Conservation (phyloP, 1,140 invertebrate species). For the Halictus rubicundus region DNA sequence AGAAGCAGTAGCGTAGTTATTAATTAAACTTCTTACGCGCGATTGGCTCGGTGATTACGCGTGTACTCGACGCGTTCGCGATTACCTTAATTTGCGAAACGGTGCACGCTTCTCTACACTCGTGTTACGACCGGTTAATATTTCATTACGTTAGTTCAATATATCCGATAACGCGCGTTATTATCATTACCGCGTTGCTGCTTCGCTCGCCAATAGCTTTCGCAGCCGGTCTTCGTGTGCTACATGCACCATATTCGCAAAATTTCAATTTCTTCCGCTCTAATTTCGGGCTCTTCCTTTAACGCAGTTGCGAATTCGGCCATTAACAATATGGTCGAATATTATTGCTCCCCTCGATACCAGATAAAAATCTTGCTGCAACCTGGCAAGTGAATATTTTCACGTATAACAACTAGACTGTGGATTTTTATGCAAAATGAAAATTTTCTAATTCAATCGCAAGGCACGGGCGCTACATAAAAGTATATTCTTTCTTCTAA, state of each 20-base stretch:
- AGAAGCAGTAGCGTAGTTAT: not conserved
- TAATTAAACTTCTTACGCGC: not conserved
- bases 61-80: not conserved
- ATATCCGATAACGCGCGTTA: not conserved
- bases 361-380: too few species aligned
- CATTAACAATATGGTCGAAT: too few species aligned
- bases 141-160: constrained; percentile 4
- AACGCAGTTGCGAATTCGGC: not conserved
- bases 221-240: not conserved
- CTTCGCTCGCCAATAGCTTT: not conserved
- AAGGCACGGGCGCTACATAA: too few species aligned
- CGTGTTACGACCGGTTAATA: constrained; percentile 1
- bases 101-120: not conserved
- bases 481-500: too few species aligned
- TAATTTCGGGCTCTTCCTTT: not conserved
- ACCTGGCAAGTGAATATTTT: too few species aligned
- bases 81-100: constrained; percentile 18
- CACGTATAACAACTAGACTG: too few species aligned
- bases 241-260: not conserved
- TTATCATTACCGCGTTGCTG: not conserved
- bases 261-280: not conserved
- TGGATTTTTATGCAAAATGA: too few species aligned
- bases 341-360: too few species aligned
- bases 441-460: too few species aligned
- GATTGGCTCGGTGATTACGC: not conserved